Evolutionary conservation across 2,888 invertebrate genomes (phyloP).

Genomic region (Flexamia atlantica): DNA sequence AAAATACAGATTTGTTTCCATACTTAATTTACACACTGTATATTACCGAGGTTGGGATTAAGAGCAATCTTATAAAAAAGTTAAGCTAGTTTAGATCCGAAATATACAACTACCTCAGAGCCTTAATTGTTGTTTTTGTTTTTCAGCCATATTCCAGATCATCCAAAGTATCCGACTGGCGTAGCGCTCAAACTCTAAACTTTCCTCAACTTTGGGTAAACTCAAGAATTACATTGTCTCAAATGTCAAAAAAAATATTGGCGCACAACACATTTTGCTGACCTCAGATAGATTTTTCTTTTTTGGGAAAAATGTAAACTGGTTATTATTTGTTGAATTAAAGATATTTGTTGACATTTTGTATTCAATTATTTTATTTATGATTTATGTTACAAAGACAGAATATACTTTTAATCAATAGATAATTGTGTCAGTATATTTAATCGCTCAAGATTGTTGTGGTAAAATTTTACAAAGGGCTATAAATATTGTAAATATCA

Average conservation of each 20-base stretch:
- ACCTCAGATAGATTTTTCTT: conserved; percentile 28
- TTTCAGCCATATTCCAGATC: conserved; percentile 96
- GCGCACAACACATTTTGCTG: conserved; percentile 48
- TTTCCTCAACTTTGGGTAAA: conserved; percentile 4
- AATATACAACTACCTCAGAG: too few relatives aligned
- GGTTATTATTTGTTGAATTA: conserved; percentile 46
- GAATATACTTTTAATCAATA: conserved; percentile 17
- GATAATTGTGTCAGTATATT: background rate
- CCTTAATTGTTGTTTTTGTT: too few relatives aligned
- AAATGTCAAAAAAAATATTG: conserved; percentile 28
- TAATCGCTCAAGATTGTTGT: conserved; percentile 54
- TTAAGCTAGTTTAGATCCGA: too few relatives aligned
- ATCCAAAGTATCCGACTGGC: conserved; percentile 96
- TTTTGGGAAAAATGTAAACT: conserved; percentile 35
- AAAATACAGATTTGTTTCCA: too few relatives aligned
- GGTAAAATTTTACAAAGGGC: conserved; percentile 16
- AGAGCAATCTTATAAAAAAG: too few relatives aligned
- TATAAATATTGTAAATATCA: conserved; percentile 58
- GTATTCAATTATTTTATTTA: conserved; percentile 20
- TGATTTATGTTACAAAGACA: conserved; percentile 21
- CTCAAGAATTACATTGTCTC: conserved; percentile 27
- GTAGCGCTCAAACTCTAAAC: conserved; percentile 67
- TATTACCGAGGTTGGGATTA: too few relatives aligned
- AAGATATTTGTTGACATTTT: conserved; percentile 21
- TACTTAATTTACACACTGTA: too few relatives aligned